Percentiles rank a stretch among this genome's conserved stretches.
phyloP scores from a whole-genome alignment of 2,888 invertebrate species.

The Trimorus sp. region DNA sequence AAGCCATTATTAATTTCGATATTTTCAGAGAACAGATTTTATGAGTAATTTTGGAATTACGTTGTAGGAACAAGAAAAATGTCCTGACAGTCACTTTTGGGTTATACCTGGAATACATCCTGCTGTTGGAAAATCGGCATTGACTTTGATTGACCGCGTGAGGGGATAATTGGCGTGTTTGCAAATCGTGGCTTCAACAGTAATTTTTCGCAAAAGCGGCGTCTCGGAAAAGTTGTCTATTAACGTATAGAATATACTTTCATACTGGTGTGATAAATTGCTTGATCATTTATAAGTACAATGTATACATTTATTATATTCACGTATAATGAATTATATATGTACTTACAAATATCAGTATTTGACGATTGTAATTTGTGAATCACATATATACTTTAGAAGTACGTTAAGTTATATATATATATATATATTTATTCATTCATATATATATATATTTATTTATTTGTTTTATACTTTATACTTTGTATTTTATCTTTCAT shows the following conservation, averaged over 20 bases:
- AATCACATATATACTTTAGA: constrained; percentile 32
- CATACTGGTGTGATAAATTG: constrained; percentile 53
- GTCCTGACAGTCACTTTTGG: no score
- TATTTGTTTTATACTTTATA: no score
- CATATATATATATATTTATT: no score
- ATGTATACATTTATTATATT: constrained; percentile 17
- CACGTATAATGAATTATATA: constrained; percentile 12
- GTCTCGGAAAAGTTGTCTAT: constrained; percentile 5
- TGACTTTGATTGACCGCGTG: background rate
- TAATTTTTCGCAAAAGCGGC: constrained; percentile 51
- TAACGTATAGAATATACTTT: constrained; percentile 54
- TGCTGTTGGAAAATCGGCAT: no score
- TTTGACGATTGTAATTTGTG: constrained; percentile 16
- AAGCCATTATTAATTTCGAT: no score
- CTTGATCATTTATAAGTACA: constrained; percentile 31
- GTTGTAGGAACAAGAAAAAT: no score
- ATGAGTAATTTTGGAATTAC: no score
- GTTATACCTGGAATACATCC: no score
- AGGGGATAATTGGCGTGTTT: constrained; percentile 4
- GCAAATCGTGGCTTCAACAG: constrained; percentile 41
- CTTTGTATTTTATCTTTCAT: background rate
- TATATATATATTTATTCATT: constrained; percentile 12
- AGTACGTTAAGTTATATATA: constrained; percentile 36
- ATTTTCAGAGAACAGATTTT: no score
- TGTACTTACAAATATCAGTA: constrained; percentile 41